These are phyloP conservation scores for Maniola hyperantus DNA, from an alignment of 2,888 invertebrate genomes.

Conservation along the genomic window DNA sequence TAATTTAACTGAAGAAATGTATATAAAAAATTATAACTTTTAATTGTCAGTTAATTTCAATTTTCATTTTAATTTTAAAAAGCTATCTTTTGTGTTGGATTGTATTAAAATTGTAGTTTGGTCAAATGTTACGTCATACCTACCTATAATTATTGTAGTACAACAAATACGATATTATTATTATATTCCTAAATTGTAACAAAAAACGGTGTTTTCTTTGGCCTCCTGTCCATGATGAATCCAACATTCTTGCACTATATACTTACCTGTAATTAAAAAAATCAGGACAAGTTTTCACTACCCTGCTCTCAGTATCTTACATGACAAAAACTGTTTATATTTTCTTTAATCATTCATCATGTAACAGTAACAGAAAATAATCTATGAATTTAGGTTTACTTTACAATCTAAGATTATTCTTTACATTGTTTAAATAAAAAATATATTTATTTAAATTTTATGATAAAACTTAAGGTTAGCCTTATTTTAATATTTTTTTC, in stretches of 20 bases:
- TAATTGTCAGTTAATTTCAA: no score
- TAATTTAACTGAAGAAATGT: no score
- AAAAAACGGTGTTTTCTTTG: background rate
- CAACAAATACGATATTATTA: background rate
- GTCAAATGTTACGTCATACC: no score
- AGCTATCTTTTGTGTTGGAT: no score
- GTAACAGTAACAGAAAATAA: background rate
- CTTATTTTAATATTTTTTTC: no score
- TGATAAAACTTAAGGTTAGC: no score
- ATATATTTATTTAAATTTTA: no score
- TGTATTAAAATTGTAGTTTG: no score
- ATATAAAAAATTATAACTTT: no score
- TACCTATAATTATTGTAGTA: background rate
- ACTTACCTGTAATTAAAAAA: background rate
- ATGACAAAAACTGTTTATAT: background rate
- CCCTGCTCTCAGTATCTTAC: background rate
- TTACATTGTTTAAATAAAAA: background rate
- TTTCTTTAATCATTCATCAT: background rate
- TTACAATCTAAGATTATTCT: background rate
- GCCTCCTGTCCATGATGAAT: background rate
- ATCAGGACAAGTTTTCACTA: constrained; percentile 5
- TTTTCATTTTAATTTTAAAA: no score
- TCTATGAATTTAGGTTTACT: background rate
- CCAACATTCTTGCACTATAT: background rate
- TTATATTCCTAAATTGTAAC: background rate